These are phyloP conservation scores for Calliopsis andreniformis DNA, from an alignment of 1,140 invertebrate genomes.

Conservation along the genomic window DNA sequence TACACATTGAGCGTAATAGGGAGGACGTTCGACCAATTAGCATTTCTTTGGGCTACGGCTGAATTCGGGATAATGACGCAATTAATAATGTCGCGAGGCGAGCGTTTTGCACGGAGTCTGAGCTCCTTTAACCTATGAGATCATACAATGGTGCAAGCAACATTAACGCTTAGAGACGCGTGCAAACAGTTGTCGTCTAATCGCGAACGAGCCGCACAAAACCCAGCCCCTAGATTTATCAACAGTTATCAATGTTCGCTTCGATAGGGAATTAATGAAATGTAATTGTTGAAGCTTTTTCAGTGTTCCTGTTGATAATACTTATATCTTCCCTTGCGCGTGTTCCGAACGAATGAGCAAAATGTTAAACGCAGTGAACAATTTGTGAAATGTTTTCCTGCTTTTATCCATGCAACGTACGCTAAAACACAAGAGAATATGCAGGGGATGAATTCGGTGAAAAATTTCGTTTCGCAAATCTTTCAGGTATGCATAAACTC, in stretches of 20 bases:
- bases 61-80: conserved; percentile 44
- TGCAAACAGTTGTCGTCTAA: conserved; percentile 18
- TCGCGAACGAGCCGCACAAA: conserved; percentile 10
- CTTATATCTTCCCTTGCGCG: not conserved
- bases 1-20: not conserved
- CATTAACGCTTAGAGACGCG: not conserved
- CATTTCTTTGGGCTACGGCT: conserved; percentile 44
- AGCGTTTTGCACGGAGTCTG: conserved; percentile 21
- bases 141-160: not conserved
- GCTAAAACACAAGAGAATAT: not conserved
- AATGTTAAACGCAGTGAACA: not conserved
- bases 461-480: not conserved
- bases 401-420: not conserved
- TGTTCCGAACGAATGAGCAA: not conserved
- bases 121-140: not conserved
- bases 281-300: no score
- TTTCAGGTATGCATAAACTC: not conserved
- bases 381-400: not conserved
- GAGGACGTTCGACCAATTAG: conserved; percentile 27
- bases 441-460: not conserved
- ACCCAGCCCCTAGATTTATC: conserved; percentile 41
- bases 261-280: no score
- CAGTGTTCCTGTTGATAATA: no score
- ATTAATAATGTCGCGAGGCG: conserved; percentile 53
- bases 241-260: conserved; percentile 38